Evolutionary conservation across 1,140 invertebrate genomes (phyloP), one percentile per base, ranked within the genome.

Genomic region (Drosophila sturtevanti): DNA sequence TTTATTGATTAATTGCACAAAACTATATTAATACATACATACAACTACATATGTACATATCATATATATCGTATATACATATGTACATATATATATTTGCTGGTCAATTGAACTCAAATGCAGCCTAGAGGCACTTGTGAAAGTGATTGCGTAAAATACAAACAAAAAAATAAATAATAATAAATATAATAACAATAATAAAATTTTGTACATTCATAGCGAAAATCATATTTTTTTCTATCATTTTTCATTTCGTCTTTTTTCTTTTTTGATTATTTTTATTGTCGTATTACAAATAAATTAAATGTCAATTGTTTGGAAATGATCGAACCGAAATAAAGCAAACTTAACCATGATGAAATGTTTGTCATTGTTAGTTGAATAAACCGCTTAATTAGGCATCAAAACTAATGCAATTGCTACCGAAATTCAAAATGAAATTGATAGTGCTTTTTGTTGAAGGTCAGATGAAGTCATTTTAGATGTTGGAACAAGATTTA

Each of bases 61-160:
- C n/a, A n/a, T n/a, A n/a, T 41, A 6, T 41, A 41, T 16, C n/a
- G 5, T 14, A 41, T 14, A n/a, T 14, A 14, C 7, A 7, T 48
- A 44, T 44, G 7, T 44, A 48, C 11, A 21, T 48, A 48, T 21
- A 48, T 11, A 48, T 48, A 31, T 56, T 22, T 24, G 16, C n/a
- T 31, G 41, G 61, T 27, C 72, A 81, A 78, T 86, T 86, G 62
- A 86, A 86, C 87, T 86, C 79, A 41, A 78, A 68, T 74, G 41
- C 41, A 48, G 41, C 18, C 41, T 5, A 21, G 16, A 48, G 41
- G 41, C 41, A 48, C 72, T 81, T 87, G 82, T 82, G 82, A 87
- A 87, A 87, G 82, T 87, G 82, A 77, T 87, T 87, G 79, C 84
- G 63, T 77, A 86, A 87, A 76, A 58, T 41, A 27, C 54, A 34